Evolutionary conservation across 2,888 invertebrate genomes (phyloP).

Genomic region (Brachypterus glaber): DNA sequence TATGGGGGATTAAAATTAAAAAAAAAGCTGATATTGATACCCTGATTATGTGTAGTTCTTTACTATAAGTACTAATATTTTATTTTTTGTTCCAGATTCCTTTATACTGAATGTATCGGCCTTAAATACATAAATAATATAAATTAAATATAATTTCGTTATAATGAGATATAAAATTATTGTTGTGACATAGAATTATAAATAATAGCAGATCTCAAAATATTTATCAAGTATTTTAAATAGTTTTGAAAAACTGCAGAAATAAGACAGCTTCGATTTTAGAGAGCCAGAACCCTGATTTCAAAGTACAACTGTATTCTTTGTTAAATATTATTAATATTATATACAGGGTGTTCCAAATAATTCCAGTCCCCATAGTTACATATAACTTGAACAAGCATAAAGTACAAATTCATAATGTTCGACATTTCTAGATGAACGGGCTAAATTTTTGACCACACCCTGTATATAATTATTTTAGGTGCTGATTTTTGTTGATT

Average conservation of each 20-base stretch:
- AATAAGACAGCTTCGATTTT: too few relatives aligned
- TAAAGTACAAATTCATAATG: too few relatives aligned
- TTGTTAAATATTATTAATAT: constrained; percentile 38
- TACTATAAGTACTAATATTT: too few relatives aligned
- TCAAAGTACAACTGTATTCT: constrained; percentile 42
- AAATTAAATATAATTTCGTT: constrained; percentile 38
- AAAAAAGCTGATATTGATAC: too few relatives aligned
- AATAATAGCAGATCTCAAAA: constrained; percentile 30
- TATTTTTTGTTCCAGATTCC: constrained; percentile 39
- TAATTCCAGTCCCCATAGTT: constrained; percentile 30
- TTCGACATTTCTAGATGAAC: too few relatives aligned
- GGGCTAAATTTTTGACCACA: too few relatives aligned
- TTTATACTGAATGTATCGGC: constrained; percentile 44
- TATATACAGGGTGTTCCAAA: constrained; percentile 23
- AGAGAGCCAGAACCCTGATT: constrained; percentile 41
- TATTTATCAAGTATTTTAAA: constrained; percentile 13
- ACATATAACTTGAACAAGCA: too few relatives aligned
- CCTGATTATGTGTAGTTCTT: too few relatives aligned
- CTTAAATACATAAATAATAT: constrained; percentile 39
- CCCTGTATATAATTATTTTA: too few relatives aligned
- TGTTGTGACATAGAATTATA: constrained; percentile 40
- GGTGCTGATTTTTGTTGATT: constrained; percentile 34
- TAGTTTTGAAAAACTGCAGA: constrained; percentile 35
- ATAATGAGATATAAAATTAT: constrained; percentile 38
- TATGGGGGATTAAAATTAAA: too few relatives aligned